Percentiles rank a stretch among this genome's conserved stretches.
Evolutionary conservation across 1,140 invertebrate species (phyloP).

Genomic region (Drosophila kohkoa): DNA sequence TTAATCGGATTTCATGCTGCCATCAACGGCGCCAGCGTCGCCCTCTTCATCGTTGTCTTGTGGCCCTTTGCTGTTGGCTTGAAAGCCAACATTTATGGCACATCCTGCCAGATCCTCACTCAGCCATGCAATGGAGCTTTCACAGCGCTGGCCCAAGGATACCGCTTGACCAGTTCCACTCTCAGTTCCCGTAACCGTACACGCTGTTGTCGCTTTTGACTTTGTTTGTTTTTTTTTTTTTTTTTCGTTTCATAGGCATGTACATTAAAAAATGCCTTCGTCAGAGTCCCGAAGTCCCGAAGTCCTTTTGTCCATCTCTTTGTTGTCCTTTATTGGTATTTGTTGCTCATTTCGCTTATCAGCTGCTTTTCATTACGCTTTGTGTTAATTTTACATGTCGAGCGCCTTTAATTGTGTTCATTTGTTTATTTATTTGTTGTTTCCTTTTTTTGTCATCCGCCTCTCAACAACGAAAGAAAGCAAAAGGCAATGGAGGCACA

Average conservation of each 20-base stretch:
- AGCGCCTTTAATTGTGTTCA: constrained; percentile 73
- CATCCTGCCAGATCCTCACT: constrained; percentile 65
- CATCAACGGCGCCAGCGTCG: constrained; percentile 68
- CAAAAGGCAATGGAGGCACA: constrained; percentile 57
- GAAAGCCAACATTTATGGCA: constrained; percentile 81
- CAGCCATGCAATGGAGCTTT: constrained; percentile 56
- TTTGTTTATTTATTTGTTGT: constrained; percentile 59
- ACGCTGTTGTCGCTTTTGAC: constrained; percentile 22
- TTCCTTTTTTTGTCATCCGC: background rate
- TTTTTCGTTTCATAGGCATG: constrained; percentile 39
- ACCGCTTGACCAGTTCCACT: constrained; percentile 67
- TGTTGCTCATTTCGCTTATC: constrained; percentile 82
- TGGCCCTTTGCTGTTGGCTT: constrained; percentile 52
- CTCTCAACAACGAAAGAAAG: constrained; percentile 49
- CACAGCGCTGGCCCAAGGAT: constrained; percentile 42
- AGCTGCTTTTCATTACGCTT: constrained; percentile 79
- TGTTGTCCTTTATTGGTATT: constrained; percentile 72
- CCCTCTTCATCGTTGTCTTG: constrained; percentile 56
- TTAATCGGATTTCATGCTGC: constrained; percentile 84
- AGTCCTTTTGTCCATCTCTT: constrained; percentile 41
- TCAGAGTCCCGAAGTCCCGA: constrained; percentile 45
- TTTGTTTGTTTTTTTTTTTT: constrained; percentile 1
- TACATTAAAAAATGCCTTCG: constrained; percentile 70
- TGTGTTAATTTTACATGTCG: constrained; percentile 76
- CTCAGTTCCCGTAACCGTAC: background rate